A percentile compares a stretch with the other conserved stretches of the same genome.
These are phyloP conservation scores for Lophius americanus DNA, from an alignment of 2,797 vertebrate species.

Conservation along the genomic window DNA sequence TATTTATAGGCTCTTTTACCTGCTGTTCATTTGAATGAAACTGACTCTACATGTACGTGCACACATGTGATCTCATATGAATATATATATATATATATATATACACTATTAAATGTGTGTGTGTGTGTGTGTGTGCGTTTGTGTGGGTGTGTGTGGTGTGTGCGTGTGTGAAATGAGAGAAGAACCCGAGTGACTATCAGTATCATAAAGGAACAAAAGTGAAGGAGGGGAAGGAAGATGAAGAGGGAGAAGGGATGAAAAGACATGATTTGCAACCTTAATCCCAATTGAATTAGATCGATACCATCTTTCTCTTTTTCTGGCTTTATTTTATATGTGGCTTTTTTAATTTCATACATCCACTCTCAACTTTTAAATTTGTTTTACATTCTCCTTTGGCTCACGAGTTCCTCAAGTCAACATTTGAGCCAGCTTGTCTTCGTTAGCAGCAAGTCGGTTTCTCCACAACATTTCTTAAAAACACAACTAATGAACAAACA, in stretches of 20 bases:
- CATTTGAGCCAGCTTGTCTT: slow-evolving; percentile 35
- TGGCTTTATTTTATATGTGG: slow-evolving; percentile 48
- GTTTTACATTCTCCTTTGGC: not conserved
- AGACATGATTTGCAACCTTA: slow-evolving; percentile 64
- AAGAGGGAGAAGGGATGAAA: slow-evolving; percentile 48
- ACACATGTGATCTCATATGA: slow-evolving; percentile 15
- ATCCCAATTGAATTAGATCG: slow-evolving; percentile 74
- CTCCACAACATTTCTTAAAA: slow-evolving; percentile 27
- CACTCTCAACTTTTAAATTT: slow-evolving; percentile 12
- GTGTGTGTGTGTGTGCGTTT: no score
- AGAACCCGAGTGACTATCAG: slow-evolving; percentile 65
- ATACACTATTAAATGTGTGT: no score
- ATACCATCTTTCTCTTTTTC: slow-evolving; percentile 59
- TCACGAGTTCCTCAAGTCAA: slow-evolving; percentile 9
- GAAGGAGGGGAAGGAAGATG: slow-evolving; percentile 28
- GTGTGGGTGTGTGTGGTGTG: no score
- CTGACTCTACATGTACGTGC: not conserved
- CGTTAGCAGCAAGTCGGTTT: slow-evolving; percentile 10
- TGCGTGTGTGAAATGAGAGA: slow-evolving; percentile 44
- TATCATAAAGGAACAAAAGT: slow-evolving; percentile 62
- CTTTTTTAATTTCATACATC: slow-evolving; percentile 45
- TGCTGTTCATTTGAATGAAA: slow-evolving; percentile 12
- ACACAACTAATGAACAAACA: slow-evolving; percentile 65
- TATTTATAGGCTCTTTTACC: not conserved
- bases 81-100: slow-evolving; percentile 7